Evolutionary conservation across 2,113 vertebrate species (phyloP), one percentile per base, ranked within the genome.

Genomic region (Bungarus multicinctus): DNA sequence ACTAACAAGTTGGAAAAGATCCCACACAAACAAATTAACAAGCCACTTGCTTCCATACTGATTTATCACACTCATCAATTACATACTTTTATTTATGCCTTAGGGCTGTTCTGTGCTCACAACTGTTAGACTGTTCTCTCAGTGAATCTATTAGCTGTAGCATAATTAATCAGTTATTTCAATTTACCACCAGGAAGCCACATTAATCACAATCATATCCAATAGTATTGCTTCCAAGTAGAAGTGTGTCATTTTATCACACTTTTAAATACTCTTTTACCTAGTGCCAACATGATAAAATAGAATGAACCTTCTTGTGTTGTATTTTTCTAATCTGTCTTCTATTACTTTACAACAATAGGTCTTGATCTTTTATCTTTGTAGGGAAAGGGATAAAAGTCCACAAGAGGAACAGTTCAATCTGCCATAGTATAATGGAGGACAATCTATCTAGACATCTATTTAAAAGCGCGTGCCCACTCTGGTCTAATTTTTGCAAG

Each of bases 81-180:
- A 97, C 93, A 96, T 96, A 96, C 90, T 97, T 96, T 96, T 97
- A 97, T 96, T 97, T 97, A 97, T 94, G 95, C 97, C 96, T 95
- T 30, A 92, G 54, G 96, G 93, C 94, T 96, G 91, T 91, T 88
- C 95, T 96, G 94, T 94, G 88, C 94, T 97, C 94, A 95, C 93
- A 94, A 90, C 90, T 95, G 93, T 95, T 96, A 96, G 92, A 96
- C 95, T 96, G 74, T 85, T 97, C 93, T 94, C 90, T 92, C 91
- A 93, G 93, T 95, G 91, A 97, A 97, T 97, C 97, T 98, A 96
- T 97, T 97, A 97, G 94, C 91, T 91, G 45, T 97, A 90, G 54
- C 74, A 60, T 86, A 97, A 98, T 97, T 96, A 97, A 98, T 98
- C 97, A 97, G 96, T 92, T 93, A 97, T 96, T 98, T 97, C 96